Base-by-base conservation (phyloP, 2,113 vertebrate genomes). In the Chascanopsetta lugubris region DNA sequence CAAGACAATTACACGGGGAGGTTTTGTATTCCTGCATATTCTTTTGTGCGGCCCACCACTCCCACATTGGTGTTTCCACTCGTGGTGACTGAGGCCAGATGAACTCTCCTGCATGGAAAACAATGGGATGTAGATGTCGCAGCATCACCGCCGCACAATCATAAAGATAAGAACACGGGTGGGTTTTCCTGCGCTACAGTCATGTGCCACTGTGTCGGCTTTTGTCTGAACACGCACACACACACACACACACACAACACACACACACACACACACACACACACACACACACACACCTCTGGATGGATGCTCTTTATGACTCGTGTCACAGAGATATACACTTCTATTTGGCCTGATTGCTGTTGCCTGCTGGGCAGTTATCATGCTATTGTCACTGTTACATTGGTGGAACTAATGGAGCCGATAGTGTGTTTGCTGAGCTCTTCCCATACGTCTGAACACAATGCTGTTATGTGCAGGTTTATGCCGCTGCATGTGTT, bases 301-400 rank as follows among this genome's bases (percentile, higher is more conserved):
- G 85, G 84, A 84, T 87, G 85, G 79, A 64, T 84, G 77, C 76
- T 54, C 79, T 90, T 91, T 87, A 90, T 79, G 43, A 69, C 68
- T 69, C 61, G 57, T 65, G 70, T 80, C 83, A 85, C 72, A 77
- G 70, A 86, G 85, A 92, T 86, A 86, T 84, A 90, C 81, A 81
- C 63, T 86, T 77, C 74, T 78, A 78, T 90, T 89, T 83, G 47
- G 12, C 51, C 62, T 86, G 78, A 86, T 84, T 86, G 86, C 58
- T 80, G 82, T 75, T 81, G 72, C 79, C 84, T 82, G 65, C 83
- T 67, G 79, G 75, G 80, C 84, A 78, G 80, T 73, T 85, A 85
- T 86, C 79, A 69, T 59, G 49, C 80, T 72, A 72, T 88, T 90
- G 84, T 89, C 77, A 69, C 51, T 73, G 84, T 72, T 84, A 69